phyloP scores from a whole-genome alignment of 2,888 invertebrate species.

The Cantharis rufa region DNA sequence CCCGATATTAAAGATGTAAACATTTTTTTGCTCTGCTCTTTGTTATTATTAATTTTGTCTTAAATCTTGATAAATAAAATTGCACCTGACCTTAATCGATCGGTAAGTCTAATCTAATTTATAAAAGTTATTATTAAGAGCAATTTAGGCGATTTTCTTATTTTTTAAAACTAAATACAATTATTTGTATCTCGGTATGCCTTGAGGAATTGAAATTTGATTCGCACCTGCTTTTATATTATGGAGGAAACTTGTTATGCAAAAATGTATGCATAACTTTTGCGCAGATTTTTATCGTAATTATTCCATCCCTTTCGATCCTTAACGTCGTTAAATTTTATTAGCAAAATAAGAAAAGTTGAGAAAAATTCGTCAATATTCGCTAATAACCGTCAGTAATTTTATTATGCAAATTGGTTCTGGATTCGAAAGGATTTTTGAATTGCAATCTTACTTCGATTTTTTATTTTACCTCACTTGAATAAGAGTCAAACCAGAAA shows the following conservation, averaged over 20 bases:
- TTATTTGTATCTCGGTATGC: neutral
- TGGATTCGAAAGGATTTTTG: neutral
- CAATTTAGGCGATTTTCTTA: neutral
- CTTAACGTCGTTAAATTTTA: neutral
- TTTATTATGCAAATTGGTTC: neutral
- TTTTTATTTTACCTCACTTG: neutral
- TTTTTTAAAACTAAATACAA: neutral
- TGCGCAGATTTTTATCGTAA: slow-evolving; percentile 1
- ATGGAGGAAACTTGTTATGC: neutral
- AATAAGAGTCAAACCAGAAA: neutral
- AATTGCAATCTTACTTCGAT: neutral
- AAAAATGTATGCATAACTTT: neutral
- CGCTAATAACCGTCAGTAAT: neutral
- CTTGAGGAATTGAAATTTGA: neutral
- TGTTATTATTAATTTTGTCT: neutral
- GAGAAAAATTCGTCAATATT: neutral
- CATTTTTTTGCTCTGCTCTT: neutral
- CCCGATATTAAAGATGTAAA: neutral
- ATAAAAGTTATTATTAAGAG: neutral
- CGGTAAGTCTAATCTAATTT: neutral
- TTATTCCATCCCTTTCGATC: neutral
- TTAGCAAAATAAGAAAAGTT: neutral
- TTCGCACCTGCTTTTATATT: neutral
- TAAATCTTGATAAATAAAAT: neutral
- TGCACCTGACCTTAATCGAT: neutral